Evolutionary conservation across 37 sponge, comb jelly and placozoan genomes (phyloP), one percentile per base, ranked within the genome.

Genomic region (Chondrosia reniformis): DNA sequence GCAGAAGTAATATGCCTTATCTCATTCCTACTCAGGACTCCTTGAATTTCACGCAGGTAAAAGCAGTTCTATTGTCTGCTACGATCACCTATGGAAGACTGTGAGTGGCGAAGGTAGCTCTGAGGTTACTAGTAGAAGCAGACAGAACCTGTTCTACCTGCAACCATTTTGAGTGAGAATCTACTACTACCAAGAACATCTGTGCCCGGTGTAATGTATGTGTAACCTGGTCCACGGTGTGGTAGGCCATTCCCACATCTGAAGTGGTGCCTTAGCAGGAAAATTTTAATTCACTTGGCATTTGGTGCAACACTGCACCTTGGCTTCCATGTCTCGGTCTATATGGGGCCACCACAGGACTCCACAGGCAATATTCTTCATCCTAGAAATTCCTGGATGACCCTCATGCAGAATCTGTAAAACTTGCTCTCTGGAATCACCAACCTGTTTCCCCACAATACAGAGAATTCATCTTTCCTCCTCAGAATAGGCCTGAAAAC

Each of bases 231-330:
- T 43, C 80, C 80, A 79, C 3, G 80, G 80, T 45, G n/a, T 39
- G 15, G n/a, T 28, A 66, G 80, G 67, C 80, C 80, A 79, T 40
- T 79, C 67, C 80, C 80, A 79, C 4, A 67, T 67, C 15, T 79
- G 67, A 6, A 79, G 13, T 22, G 33, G 67, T 3, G 28, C 80
- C 28, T 27, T n/a, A 27, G 80, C 38, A 24, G 80, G 80, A 4
- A 54, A 32, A 40, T 57, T 7, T 31, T 30, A 21, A 45, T 32
- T 19, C 30, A 37, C 34, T 40, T 79, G 80, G 30, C 67, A 67
- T 4, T 36, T 8, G 8, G 41, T 5, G 43, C 67, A 79, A 22
- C 10, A 12, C 46, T 34, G 45, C 24, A 79, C 69, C n/a, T 45
- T 4, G 21, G 62, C 22, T 38, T 83, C 78, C 7, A 83, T 55